Evolutionary conservation across 2,888 invertebrate species (phyloP), one percentile per base, ranked within the genome.

Genomic region (Trachelus iudaicus): DNA sequence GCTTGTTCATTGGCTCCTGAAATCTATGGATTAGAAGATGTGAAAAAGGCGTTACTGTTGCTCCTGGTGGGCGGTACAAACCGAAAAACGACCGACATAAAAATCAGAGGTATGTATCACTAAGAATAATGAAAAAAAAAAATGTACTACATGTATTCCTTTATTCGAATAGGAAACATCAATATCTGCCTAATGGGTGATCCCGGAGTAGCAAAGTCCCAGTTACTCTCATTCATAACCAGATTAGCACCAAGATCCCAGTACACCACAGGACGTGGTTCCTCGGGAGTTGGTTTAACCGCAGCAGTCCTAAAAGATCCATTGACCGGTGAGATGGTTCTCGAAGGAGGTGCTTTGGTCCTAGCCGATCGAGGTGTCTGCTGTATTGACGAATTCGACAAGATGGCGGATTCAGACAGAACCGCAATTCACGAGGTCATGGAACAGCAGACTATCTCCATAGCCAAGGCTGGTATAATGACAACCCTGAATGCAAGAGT

Each of bases 381-480:
- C 92, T 99, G 99, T 92, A 99, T 99, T 91, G 99, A 99, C 91
- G 99, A 99, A 93, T 99, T 99, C 92, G 99, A 99, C 93, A 99
- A 99, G 93, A 99, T 99, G 99, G 97, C 98, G 75, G 99, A 99
- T 83, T 92, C 93, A 71, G 99, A 99, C 92, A 94, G 98, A 88
- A 98, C 98, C 0, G 97, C 98, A 77, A 98, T 99, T 85, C 98
- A 99, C 91, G 98, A 99, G 93, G 98, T 98, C 69, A 98, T 98
- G 98, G 99, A 99, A 92, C 99, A 99, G 89, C 99, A 99, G 93
- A 99, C 99, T 23, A 99, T 99, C 84, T 98, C 98, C 78, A 99
- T 99, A 87, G 99, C 99, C 30, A 99, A 99, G 94, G 99, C 99
- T 56, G 99, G 99, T 79, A 99, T 99, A 87, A 97, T 99, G 97